Evolutionary conservation across 2,888 invertebrate genomes (phyloP).

Genomic region (Prenolepis imparis): DNA sequence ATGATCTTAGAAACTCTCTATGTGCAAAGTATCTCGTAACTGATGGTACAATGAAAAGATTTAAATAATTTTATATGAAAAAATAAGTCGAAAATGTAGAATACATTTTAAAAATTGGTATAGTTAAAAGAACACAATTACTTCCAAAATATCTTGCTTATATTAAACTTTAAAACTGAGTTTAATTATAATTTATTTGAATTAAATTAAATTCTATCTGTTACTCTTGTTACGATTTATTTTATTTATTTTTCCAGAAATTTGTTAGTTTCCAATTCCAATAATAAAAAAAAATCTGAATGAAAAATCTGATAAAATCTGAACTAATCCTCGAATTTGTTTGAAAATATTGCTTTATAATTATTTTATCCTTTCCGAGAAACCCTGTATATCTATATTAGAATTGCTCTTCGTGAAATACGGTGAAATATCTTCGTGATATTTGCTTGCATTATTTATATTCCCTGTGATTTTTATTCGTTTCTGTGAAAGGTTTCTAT

Average conservation of each 20-base stretch:
- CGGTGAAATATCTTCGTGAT: background rate
- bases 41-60: background rate
- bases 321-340: background rate
- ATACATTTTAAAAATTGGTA: too few species aligned
- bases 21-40: background rate
- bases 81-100: background rate
- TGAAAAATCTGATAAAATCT: background rate
- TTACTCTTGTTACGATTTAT: background rate
- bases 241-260: background rate
- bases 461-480: background rate
- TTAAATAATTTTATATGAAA: background rate
- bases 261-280: background rate
- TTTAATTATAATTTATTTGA: too few species aligned
- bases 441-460: conserved; percentile 25
- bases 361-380: background rate
- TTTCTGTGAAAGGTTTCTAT: conserved; percentile 5
- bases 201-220: too few species aligned
- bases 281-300: background rate
- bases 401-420: background rate
- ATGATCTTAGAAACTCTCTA: background rate
- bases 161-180: too few species aligned
- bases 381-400: background rate
- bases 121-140: too few species aligned
- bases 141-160: too few species aligned
- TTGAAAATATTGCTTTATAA: background rate